Conservation (phyloP, 2,113 vertebrate genomes). For the Ursus arctos region DNA sequence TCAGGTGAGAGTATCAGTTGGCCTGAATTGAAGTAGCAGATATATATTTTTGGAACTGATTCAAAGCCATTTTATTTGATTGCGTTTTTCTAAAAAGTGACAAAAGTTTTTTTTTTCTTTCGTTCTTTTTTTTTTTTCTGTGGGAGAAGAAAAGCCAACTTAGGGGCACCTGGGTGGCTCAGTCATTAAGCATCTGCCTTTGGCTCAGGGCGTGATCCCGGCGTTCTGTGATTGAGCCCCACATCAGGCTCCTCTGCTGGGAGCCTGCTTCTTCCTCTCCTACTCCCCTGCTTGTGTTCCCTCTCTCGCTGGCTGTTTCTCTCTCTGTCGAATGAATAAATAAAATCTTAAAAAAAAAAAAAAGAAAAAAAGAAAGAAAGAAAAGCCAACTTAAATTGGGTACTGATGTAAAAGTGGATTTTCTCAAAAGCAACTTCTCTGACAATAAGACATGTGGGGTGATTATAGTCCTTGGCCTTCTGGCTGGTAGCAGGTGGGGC, state of each 20-base stretch:
- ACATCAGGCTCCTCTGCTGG: too few species aligned
- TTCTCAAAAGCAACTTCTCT: constrained; percentile 17
- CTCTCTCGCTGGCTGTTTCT: too few species aligned
- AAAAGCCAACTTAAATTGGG: neutral
- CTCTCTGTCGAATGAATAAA: too few species aligned
- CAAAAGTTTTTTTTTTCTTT: neutral
- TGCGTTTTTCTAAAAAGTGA: neutral
- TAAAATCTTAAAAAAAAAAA: too few species aligned
- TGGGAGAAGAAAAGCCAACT: neutral
- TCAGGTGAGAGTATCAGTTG: neutral
- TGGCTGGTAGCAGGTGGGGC: neutral
- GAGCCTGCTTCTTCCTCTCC: too few species aligned
- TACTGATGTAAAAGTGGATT: neutral
- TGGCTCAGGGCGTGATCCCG: too few species aligned
- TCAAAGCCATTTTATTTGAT: neutral
- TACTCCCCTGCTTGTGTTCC: too few species aligned
- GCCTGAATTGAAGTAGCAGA: neutral
- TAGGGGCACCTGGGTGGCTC: too few species aligned
- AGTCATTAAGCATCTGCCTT: too few species aligned
- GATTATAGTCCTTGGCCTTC: neutral
- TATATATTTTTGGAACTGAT: neutral
- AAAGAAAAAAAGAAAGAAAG: too few species aligned
- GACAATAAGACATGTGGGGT: neutral
- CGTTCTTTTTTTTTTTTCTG: neutral
- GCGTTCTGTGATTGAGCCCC: too few species aligned